phyloP scores from a whole-genome alignment of 30 jellyfish, hydroid and myxozoan species.

The Sanderia malayensis region DNA sequence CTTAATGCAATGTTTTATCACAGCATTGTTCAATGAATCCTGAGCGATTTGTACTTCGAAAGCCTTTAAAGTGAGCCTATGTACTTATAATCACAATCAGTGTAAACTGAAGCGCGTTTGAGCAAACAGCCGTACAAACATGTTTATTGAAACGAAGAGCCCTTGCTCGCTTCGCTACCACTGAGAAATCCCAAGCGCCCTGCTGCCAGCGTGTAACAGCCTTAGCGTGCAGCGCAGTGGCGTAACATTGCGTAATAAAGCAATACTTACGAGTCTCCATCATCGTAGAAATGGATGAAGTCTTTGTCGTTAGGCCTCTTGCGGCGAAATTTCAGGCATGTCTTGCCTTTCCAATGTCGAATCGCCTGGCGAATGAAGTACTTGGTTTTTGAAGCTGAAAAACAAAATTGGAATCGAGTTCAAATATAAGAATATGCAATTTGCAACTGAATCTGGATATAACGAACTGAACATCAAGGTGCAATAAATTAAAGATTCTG shows the following conservation, averaged over 20 bases:
- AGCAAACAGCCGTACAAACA: constrained; percentile 25
- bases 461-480: too few relatives aligned
- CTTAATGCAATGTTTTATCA: constrained; percentile 27
- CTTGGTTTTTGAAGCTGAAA: constrained; percentile 67
- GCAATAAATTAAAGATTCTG: too few relatives aligned
- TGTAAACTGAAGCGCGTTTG: constrained; percentile 39
- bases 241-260: too few relatives aligned
- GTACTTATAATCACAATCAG: constrained; percentile 24
- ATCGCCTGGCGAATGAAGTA: constrained; percentile 71
- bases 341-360: constrained; percentile 83
- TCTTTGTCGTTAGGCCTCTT: constrained; percentile 49
- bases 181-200: background rate
- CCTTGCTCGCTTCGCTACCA: background rate
- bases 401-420: too few relatives aligned
- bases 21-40: constrained; percentile 23
- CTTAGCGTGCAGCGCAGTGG: too few relatives aligned
- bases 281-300: constrained; percentile 66
- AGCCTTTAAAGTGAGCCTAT: constrained; percentile 55
- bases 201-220: too few relatives aligned
- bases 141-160: background rate
- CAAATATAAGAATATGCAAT: too few relatives aligned
- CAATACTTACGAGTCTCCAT: constrained; percentile 64
- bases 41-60: constrained; percentile 35
- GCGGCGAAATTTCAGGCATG: constrained; percentile 75
- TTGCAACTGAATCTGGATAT: too few relatives aligned